Base-by-base conservation (phyloP, 2,113 vertebrate genomes). In the Callorhinus ursinus region DNA sequence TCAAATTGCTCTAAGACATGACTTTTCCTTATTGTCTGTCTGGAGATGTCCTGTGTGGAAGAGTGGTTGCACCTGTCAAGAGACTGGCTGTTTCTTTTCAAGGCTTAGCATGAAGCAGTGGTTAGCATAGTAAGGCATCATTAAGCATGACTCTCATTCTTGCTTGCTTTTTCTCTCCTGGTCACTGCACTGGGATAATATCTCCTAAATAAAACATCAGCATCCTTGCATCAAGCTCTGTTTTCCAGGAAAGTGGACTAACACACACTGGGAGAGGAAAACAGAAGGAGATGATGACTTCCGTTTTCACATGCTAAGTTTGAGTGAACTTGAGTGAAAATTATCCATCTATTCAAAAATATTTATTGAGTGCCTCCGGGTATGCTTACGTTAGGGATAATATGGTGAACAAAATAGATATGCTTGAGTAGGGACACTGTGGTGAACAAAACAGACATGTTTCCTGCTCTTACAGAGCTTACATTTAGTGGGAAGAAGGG, bases 321-420 rank as follows among this genome's bases (percentile, higher is more conserved):
- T 76, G 59, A 93, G 71, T 85, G 49, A 94, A 94, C 36, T 36
- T 95, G 39, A 90, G 57, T 81, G 84, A 90, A 81, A 93, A 94
- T 76, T 84, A 84, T 36, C 31, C 51, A 94, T 61, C 21, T 11
- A 81, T 88, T 96, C 33, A 76, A 96, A 97, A 93, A 76, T 42
- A 87, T 51, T 61, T 81, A 74, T 36, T 90, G 81, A 88, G 61
- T 53, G 19, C 22, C 49, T 94, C 80, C 49, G 49, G 33, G 39
- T 69, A 69, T 49, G 49, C 14, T n/a, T 61, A 21, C 49, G 55
- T 84, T 67, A 95, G 72, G 63, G 28, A 49, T 33, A 46, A 24
- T 55, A 63, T 18, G n/a, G 74, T 81, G n/a, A 81, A 90, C 53
- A 51, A 85, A 72, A 55, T 1, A 59, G 24, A 74, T n/a, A 31